Conservation (phyloP, 2,797 vertebrate species). For the Huso huso region DNA sequence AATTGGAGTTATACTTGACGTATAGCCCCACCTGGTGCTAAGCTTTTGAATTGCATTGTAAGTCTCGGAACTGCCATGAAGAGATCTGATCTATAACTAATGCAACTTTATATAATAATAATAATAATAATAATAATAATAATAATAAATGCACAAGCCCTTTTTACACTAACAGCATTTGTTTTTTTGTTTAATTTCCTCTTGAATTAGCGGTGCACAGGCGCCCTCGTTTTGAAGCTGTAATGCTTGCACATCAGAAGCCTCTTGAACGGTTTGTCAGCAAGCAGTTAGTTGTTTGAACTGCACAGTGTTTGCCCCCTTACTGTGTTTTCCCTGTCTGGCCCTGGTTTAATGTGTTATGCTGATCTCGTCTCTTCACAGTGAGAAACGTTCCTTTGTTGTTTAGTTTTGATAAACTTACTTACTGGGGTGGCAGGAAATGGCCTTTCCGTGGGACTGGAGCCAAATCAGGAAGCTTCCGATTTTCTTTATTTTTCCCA, state of each 20-base stretch:
- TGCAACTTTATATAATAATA: background rate
- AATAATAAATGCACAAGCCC: too few relatives aligned
- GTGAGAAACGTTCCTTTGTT: slow-evolving; percentile 14
- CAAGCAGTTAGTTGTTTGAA: slow-evolving; percentile 33
- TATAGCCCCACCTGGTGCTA: background rate
- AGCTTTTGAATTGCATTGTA: background rate
- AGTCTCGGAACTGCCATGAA: too few relatives aligned
- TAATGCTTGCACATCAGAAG: slow-evolving; percentile 12
- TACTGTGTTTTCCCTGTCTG: slow-evolving; percentile 32
- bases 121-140: background rate
- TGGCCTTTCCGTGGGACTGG: slow-evolving; percentile 58
- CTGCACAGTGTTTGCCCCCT: slow-evolving; percentile 45
- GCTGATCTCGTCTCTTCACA: background rate
- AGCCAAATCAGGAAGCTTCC: too few relatives aligned
- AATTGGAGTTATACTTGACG: background rate
- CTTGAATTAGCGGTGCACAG: too few relatives aligned
- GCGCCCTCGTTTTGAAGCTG: background rate
- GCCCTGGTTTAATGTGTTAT: too few relatives aligned
- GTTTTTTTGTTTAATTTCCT: too few relatives aligned
- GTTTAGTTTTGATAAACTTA: too few relatives aligned
- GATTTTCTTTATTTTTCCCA: background rate
- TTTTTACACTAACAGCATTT: too few relatives aligned
- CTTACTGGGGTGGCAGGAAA: slow-evolving; percentile 46
- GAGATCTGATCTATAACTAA: too few relatives aligned
- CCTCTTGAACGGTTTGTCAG: slow-evolving; percentile 20